Evolutionary conservation across 1,140 invertebrate genomes (phyloP).

Genomic region (Spodoptera litura): DNA sequence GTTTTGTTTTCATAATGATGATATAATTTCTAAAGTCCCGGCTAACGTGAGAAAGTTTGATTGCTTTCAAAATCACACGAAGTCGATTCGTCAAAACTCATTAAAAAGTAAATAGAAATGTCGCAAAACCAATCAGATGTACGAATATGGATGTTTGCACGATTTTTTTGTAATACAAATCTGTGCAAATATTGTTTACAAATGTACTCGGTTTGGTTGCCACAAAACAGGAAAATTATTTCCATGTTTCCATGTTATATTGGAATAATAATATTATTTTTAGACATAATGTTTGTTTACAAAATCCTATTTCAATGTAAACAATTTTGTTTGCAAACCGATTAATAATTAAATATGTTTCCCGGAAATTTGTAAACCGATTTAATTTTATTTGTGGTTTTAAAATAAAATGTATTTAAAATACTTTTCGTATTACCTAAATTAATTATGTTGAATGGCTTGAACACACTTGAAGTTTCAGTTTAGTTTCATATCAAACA

Average conservation of each 20-base stretch:
- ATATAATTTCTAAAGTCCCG: conserved; percentile 36
- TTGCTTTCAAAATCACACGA: conserved; percentile 79
- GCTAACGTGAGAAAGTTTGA: conserved; percentile 75
- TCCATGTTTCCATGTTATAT: conserved; percentile 11
- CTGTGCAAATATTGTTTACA: conserved; percentile 24
- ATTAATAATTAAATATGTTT: background rate
- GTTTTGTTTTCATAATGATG: conserved; percentile 38
- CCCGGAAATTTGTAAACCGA: too few species aligned
- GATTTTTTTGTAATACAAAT: conserved; percentile 31
- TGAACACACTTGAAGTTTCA: too few species aligned
- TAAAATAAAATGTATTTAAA: too few species aligned
- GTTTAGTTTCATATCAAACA: too few species aligned
- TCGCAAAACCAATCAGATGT: conserved; percentile 76
- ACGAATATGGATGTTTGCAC: conserved; percentile 55
- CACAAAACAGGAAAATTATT: conserved; percentile 32
- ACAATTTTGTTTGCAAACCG: background rate
- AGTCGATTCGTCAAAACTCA: conserved; percentile 79
- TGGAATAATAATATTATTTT: too few species aligned
- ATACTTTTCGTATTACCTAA: too few species aligned
- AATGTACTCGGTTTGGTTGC: background rate
- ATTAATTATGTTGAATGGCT: too few species aligned
- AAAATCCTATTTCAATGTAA: conserved; percentile 5
- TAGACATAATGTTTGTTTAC: too few species aligned
- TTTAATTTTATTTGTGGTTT: too few species aligned
- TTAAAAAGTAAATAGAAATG: conserved; percentile 83